phyloP scores from a whole-genome alignment of 2,888 invertebrate species.

The Atethmia centrago region DNA sequence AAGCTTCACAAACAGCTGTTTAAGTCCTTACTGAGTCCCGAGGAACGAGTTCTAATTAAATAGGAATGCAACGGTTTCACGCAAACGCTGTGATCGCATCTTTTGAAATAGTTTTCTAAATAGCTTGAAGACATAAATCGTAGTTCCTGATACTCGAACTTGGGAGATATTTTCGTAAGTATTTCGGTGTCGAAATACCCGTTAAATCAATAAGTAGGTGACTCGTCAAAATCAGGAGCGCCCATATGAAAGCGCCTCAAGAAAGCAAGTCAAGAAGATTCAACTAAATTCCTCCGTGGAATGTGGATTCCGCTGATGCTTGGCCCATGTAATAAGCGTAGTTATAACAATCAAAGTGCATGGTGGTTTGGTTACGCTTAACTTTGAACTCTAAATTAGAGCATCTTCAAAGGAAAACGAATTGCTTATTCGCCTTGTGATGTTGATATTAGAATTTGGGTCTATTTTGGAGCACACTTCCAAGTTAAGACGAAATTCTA shows the following conservation, averaged over 20 bases:
- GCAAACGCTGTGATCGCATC: constrained; percentile 45
- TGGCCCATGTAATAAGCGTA: constrained; percentile 63
- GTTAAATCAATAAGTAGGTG: constrained; percentile 56
- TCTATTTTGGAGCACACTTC: constrained; percentile 8
- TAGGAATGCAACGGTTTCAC: constrained; percentile 63
- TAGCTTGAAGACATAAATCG: constrained; percentile 25
- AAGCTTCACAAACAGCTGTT: constrained; percentile 72
- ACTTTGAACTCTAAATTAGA: constrained; percentile 52
- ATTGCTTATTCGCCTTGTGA: constrained; percentile 32
- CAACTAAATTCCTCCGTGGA: constrained; percentile 68
- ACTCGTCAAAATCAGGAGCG: constrained; percentile 53
- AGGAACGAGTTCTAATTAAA: constrained; percentile 71
- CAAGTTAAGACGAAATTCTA: constrained; percentile 9
- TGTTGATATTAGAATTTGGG: constrained; percentile 31
- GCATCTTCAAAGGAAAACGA: constrained; percentile 54
- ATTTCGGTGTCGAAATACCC: constrained; percentile 22
- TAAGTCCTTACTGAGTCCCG: constrained; percentile 70
- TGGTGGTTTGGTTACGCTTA: constrained; percentile 52
- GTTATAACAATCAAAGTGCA: constrained; percentile 49
- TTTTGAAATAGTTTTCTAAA: constrained; percentile 35
- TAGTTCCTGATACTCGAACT: not conserved
- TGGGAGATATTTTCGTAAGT: constrained; percentile 5
- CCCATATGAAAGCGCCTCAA: constrained; percentile 59
- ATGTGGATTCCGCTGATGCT: constrained; percentile 66
- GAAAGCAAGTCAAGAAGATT: constrained; percentile 68